A percentile compares a stretch with the other conserved stretches of the same genome.
Evolutionary conservation across 2,888 invertebrate genomes (phyloP).

Genomic region (Orthonychiurus folsomi): DNA sequence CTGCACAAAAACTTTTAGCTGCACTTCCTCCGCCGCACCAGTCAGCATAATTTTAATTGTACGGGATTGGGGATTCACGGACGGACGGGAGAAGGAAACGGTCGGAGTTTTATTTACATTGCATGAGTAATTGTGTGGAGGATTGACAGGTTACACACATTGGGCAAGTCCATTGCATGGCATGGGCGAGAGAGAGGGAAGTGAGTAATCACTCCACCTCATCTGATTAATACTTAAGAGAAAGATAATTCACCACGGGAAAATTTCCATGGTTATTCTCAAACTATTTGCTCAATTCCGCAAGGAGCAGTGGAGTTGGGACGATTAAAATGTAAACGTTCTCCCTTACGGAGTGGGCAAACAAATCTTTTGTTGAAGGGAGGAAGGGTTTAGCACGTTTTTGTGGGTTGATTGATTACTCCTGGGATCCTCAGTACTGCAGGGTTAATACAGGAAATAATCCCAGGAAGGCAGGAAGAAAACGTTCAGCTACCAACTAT

Average conservation of each 20-base stretch:
- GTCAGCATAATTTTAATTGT: background rate
- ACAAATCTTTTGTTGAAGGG: too few relatives aligned
- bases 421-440: background rate
- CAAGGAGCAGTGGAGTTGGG: too few relatives aligned
- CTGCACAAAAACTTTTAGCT: too few relatives aligned
- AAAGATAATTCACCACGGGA: background rate
- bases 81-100: too few relatives aligned
- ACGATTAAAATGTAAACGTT: background rate
- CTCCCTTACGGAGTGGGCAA: background rate
- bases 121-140: background rate
- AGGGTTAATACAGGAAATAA: too few relatives aligned
- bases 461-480: background rate
- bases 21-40: too few relatives aligned
- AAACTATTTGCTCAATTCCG: background rate
- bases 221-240: background rate
- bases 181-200: too few relatives aligned
- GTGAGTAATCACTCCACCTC: background rate
- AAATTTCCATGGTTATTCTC: background rate
- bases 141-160: background rate
- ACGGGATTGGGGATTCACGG: background rate
- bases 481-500: conserved; percentile 1
- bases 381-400: too few relatives aligned
- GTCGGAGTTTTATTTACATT: background rate
- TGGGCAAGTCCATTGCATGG: background rate
- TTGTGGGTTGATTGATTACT: background rate